Evolutionary conservation across 2,797 vertebrate genomes (phyloP).

Genomic region (Sebastes glaucus): DNA sequence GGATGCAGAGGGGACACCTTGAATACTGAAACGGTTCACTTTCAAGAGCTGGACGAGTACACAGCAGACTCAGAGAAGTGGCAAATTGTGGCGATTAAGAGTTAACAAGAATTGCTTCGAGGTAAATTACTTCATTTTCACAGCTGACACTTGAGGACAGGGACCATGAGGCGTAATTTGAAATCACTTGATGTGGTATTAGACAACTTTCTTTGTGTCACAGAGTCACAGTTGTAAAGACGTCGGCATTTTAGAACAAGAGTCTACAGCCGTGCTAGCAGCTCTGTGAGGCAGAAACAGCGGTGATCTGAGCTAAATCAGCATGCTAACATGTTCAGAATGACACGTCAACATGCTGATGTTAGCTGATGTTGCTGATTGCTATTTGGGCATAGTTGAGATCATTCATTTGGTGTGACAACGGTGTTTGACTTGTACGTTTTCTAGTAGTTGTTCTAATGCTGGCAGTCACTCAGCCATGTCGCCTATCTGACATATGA

Average conservation of each 20-base stretch:
- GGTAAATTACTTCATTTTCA: constrained; percentile 28
- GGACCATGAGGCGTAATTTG: neutral
- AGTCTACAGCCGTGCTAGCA: neutral
- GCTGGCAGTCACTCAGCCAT: neutral
- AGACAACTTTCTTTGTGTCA: neutral
- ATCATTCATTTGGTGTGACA: neutral
- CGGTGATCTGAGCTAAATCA: neutral
- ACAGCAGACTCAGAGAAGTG: neutral
- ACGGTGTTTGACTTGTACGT: neutral
- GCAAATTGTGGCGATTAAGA: constrained; percentile 13
- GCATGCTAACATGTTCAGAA: neutral
- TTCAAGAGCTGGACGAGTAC: neutral
- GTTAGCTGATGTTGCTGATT: neutral
- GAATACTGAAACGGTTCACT: constrained; percentile 31
- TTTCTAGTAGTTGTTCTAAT: neutral
- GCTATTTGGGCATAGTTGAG: neutral
- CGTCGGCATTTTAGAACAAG: neutral
- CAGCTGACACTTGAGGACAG: neutral
- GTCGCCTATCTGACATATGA: neutral
- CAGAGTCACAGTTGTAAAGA: neutral
- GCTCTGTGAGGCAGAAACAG: neutral
- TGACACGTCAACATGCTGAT: neutral
- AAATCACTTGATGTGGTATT: neutral
- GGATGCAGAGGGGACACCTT: constrained; percentile 16
- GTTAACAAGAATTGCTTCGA: constrained; percentile 8